Evolutionary conservation across 1,140 invertebrate species (phyloP).

Genomic region (Wiebesia pumilae): DNA sequence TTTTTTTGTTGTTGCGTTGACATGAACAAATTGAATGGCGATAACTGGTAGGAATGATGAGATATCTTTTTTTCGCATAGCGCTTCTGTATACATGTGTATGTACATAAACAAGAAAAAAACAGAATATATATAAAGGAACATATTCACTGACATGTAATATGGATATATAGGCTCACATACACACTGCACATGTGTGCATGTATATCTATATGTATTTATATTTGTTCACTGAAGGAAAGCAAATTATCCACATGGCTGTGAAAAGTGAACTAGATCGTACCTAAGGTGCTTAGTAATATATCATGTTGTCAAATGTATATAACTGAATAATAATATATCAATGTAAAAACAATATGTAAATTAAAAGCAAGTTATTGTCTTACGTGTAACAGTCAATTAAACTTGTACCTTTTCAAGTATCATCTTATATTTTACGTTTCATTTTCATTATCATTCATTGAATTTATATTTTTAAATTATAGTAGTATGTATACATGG

Average conservation of each 20-base stretch:
- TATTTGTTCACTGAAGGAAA: slow-evolving; percentile 73
- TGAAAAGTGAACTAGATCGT: slow-evolving; percentile 76
- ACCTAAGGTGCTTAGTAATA: slow-evolving; percentile 75
- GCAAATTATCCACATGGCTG: slow-evolving; percentile 75
- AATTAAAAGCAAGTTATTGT: slow-evolving; percentile 66
- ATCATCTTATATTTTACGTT: slow-evolving; percentile 40
- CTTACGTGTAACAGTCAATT: slow-evolving; percentile 62
- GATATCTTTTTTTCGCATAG: slow-evolving; percentile 30
- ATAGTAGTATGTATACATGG: not conserved
- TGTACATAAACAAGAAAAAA: slow-evolving; percentile 49
- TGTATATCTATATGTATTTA: slow-evolving; percentile 60
- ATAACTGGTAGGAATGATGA: slow-evolving; percentile 45
- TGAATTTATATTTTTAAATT: slow-evolving; percentile 25
- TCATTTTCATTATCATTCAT: not conserved
- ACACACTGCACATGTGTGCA: slow-evolving; percentile 30
- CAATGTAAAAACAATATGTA: slow-evolving; percentile 67
- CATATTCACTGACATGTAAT: slow-evolving; percentile 53
- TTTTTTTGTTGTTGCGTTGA: slow-evolving; percentile 51
- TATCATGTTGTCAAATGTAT: slow-evolving; percentile 72
- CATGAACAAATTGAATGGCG: slow-evolving; percentile 49
- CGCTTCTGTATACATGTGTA: slow-evolving; percentile 52
- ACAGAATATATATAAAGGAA: slow-evolving; percentile 47
- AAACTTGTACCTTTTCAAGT: slow-evolving; percentile 61
- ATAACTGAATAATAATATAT: slow-evolving; percentile 73
- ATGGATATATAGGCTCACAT: slow-evolving; percentile 47